phyloP scores from a whole-genome alignment of 2,797 vertebrate species.

The Rhinatrema bivittatum region DNA sequence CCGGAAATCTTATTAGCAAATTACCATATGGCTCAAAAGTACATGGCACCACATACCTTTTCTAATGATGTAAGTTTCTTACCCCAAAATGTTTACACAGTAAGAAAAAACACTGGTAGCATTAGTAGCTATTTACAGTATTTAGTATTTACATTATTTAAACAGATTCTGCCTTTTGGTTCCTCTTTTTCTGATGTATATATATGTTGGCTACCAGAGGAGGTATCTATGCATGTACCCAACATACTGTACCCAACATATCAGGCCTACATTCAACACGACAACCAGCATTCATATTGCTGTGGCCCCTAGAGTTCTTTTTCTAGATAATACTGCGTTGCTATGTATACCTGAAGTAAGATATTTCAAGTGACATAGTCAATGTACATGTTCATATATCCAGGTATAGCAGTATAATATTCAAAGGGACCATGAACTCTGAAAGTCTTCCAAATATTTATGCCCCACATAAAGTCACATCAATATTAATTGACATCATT shows the following conservation, averaged over 20 bases:
- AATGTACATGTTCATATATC: conserved; percentile 7
- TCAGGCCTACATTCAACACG: conserved; percentile 28
- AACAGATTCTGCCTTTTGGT: conserved; percentile 12
- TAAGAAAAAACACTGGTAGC: conserved; percentile 28
- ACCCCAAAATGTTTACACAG: conserved; percentile 36
- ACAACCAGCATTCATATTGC: conserved; percentile 5
- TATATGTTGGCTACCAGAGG: background rate
- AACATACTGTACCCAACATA: conserved; percentile 1
- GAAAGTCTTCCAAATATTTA: background rate
- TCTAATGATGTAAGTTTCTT: conserved; percentile 25
- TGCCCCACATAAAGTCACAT: conserved; percentile 15
- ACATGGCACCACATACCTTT: conserved; percentile 13
- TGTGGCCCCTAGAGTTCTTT: background rate
- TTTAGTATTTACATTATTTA: conserved; percentile 35
- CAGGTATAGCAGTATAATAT: conserved; percentile 16
- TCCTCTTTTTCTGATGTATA: conserved; percentile 3
- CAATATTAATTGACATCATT: conserved; percentile 34
- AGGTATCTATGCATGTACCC: background rate
- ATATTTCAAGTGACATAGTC: background rate
- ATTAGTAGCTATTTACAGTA: conserved; percentile 16
- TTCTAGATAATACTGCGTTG: background rate
- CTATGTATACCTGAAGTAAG: background rate
- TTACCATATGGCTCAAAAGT: conserved; percentile 27
- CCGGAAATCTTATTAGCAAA: conserved; percentile 3
- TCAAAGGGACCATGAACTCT: conserved; percentile 9